Evolutionary conservation across 2,888 invertebrate genomes (phyloP).

Genomic region (Trichogramma evanescens): DNA sequence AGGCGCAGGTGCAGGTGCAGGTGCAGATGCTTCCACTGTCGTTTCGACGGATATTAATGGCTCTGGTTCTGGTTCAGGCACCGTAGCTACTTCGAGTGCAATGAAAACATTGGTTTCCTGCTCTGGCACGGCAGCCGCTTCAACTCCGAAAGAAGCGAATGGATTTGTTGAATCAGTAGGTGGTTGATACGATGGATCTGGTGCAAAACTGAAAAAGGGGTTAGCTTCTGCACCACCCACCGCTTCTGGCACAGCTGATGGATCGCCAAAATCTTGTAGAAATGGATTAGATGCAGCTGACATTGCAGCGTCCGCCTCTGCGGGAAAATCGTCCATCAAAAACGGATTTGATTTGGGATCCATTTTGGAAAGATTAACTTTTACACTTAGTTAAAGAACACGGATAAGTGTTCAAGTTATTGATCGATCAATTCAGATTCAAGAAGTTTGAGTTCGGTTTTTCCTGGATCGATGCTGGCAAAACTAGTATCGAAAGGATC

Average conservation of each 20-base stretch:
- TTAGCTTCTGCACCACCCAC: slow-evolving; percentile 55
- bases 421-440: slow-evolving; percentile 65
- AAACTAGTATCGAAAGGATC: slow-evolving; percentile 85
- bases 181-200: slow-evolving; percentile 33
- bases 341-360: slow-evolving; percentile 64
- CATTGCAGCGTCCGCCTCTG: slow-evolving; percentile 51
- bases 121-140: slow-evolving; percentile 26
- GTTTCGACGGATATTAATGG: slow-evolving; percentile 4
- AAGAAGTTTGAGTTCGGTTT: slow-evolving; percentile 68
- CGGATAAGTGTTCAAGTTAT: slow-evolving; percentile 21
- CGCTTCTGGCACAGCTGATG: slow-evolving; percentile 52
- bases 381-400: background rate
- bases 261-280: slow-evolving; percentile 47
- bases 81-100: slow-evolving; percentile 21
- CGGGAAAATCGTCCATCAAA: slow-evolving; percentile 61
- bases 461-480: slow-evolving; percentile 67
- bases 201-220: slow-evolving; percentile 39
- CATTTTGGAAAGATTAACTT: slow-evolving; percentile 46
- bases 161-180: slow-evolving; percentile 43
- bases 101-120: slow-evolving; percentile 24
- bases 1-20: slow-evolving; percentile 3
- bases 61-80: slow-evolving; percentile 12
- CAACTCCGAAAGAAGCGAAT: slow-evolving; percentile 41
- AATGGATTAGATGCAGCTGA: slow-evolving; percentile 65
- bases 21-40: slow-evolving; percentile 4